Evolutionary conservation across 2,797 vertebrate species (phyloP).

Genomic region (Enteromius radiatus): DNA sequence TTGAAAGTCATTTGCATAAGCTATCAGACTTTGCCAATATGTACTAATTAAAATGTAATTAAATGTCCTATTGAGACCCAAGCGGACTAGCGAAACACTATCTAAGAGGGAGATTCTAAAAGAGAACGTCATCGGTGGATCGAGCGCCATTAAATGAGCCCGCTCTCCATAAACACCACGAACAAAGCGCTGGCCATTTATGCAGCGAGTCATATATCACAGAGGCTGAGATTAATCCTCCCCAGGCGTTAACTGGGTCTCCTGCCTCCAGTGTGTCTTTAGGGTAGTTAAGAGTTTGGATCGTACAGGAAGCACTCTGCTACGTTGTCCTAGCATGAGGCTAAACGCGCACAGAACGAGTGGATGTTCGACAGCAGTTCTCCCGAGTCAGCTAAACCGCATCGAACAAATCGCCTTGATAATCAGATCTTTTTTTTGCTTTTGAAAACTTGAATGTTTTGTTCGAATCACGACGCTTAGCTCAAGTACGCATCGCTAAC

Average conservation of each 20-base stretch:
- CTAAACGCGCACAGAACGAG: slow-evolving; percentile 36
- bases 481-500: background rate
- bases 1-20: slow-evolving; percentile 36
- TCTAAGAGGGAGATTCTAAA: slow-evolving; percentile 33
- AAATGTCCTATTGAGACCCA: slow-evolving; percentile 44
- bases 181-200: slow-evolving; percentile 47
- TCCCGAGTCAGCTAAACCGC: slow-evolving; percentile 33
- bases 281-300: slow-evolving; percentile 44
- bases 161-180: slow-evolving; percentile 36
- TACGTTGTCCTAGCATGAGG: slow-evolving; percentile 21
- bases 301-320: slow-evolving; percentile 23
- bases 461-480: background rate
- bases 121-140: slow-evolving; percentile 16
- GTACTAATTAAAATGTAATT: slow-evolving; percentile 46
- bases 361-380: slow-evolving; percentile 39
- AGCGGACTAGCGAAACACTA: slow-evolving; percentile 24
- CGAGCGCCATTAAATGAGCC: slow-evolving; percentile 38
- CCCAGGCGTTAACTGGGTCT: slow-evolving; percentile 42
- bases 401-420: slow-evolving; percentile 23
- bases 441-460: slow-evolving; percentile 9
- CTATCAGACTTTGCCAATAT: slow-evolving; percentile 35
- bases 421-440: background rate
- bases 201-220: slow-evolving; percentile 44
- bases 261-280: slow-evolving; percentile 41
- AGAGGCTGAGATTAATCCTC: slow-evolving; percentile 47